phyloP scores from a whole-genome alignment of 1,140 invertebrate species.

The Aporrectodea caliginosa region DNA sequence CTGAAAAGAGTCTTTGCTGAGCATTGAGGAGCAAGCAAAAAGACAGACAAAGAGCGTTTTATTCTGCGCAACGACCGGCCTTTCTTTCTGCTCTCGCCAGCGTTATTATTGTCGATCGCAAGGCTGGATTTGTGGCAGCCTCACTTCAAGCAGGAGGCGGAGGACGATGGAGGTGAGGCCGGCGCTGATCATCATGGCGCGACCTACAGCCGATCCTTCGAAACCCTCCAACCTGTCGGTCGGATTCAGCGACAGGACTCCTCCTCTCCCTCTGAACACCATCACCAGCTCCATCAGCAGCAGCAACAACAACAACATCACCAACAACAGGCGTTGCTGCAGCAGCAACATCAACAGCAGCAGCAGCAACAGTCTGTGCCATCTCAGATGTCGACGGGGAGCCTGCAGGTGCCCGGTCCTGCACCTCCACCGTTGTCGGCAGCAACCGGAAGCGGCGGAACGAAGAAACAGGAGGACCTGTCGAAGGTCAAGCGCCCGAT shows the following conservation, averaged over 20 bases:
- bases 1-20: background rate
- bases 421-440: no score
- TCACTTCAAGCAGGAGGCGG: slow-evolving; percentile 8
- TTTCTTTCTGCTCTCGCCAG: background rate
- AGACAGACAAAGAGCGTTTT: background rate
- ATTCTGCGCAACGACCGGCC: background rate
- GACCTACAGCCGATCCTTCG: background rate
- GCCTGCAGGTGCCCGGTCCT: no score
- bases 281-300: slow-evolving; percentile 12
- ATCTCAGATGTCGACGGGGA: background rate
- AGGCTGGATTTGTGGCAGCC: slow-evolving; percentile 11
- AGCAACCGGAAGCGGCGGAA: background rate
- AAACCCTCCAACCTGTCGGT: background rate
- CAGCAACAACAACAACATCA: slow-evolving; percentile 23
- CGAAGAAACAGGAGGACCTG: background rate
- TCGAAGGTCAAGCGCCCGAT: slow-evolving; percentile 91
- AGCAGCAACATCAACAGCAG: background rate
- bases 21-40: background rate
- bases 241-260: background rate
- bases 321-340: background rate
- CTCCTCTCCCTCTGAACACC: background rate
- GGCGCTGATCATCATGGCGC: background rate
- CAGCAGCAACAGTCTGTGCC: background rate
- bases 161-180: background rate
- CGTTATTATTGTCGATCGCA: background rate